Evolutionary conservation across 2,113 vertebrate species (phyloP), one percentile per base, ranked within the genome.

Genomic region (Lasiurus borealis): DNA sequence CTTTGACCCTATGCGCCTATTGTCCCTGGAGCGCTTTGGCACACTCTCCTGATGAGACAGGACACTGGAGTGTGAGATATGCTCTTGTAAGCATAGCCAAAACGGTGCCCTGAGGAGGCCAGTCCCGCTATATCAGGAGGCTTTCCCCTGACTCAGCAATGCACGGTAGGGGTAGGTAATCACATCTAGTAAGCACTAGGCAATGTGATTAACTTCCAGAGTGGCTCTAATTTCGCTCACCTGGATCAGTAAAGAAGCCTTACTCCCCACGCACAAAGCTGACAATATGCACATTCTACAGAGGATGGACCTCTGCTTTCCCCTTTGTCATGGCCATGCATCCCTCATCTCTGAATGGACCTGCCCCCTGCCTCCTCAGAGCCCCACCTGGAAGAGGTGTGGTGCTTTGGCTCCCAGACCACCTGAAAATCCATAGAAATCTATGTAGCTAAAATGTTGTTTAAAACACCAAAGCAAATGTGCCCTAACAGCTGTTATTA

Each of bases 311-410:
- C 46, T 36, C 73, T 34, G 5, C 16, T 25, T 1, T 31, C 72
- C 15, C 8, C 31, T 85, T 13, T 34, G 0, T 8, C 21, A 12
- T 8, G 1, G 19, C 62, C 18, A 7, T 21, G 10, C 0, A 0
- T 1, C 21, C 83, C 36, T 83, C 10, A 19, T 46, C 80, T 27
- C 34, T 5, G 7, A 18, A 6, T 62, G 57, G 36, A 40, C 78
- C 73, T 19, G 73, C 73, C 36, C 6, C 4, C 78, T 4, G 46
- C 46, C 31, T 12, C 19, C 78, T 62, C 10, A 31, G 36, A 46
- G 57, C 36, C 80, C 46, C 16, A 3, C 1, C 2, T 44, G 57
- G 78, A 27, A 82, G 54, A 25, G 78, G 23, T 23, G 2, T 14
- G 25, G 50, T 14, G 25, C 36, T 29, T 31, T 0, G 0, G 40